Conservation (phyloP, 1,140 invertebrate species). For the Cyclina sinensis region DNA sequence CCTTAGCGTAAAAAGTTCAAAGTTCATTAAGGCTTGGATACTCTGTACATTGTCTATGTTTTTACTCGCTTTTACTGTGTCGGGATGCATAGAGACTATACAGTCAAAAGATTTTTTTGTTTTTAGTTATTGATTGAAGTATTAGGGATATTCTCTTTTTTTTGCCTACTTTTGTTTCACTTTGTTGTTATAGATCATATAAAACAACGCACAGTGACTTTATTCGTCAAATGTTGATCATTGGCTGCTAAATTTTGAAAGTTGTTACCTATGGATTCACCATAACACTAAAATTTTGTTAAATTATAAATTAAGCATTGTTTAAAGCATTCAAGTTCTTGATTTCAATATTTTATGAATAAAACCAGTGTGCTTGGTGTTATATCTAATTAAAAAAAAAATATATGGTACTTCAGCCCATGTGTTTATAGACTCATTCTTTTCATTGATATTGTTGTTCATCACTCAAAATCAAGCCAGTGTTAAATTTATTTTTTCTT, state of each 20-base stretch:
- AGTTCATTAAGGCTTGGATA: not conserved
- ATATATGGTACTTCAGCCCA: slow-evolving; percentile 64
- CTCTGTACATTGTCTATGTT: not conserved
- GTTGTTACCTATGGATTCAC: too few species aligned
- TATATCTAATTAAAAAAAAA: slow-evolving; percentile 66
- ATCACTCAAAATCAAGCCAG: slow-evolving; percentile 57
- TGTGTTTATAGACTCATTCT: slow-evolving; percentile 50
- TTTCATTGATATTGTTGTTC: slow-evolving; percentile 66
- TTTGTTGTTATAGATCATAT: slow-evolving; percentile 68
- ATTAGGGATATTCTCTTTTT: slow-evolving; percentile 46
- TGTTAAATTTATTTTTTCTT: slow-evolving; percentile 19
- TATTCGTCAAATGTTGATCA: not conserved
- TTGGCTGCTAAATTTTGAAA: not conserved
- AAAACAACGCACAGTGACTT: slow-evolving; percentile 33
- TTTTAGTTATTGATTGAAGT: slow-evolving; percentile 59
- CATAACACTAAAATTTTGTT: too few species aligned
- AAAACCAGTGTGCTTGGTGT: slow-evolving; percentile 32
- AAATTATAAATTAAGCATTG: too few species aligned
- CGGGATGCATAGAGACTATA: not conserved
- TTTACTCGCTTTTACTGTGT: slow-evolving; percentile 13
- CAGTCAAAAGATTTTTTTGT: not conserved
- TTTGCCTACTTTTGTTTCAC: slow-evolving; percentile 64
- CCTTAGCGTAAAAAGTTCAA: not conserved
- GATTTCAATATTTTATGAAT: not conserved
- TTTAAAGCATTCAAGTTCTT: too few species aligned